Evolutionary conservation across 1,140 invertebrate genomes (phyloP).

Genomic region (Hyles euphorbiae): DNA sequence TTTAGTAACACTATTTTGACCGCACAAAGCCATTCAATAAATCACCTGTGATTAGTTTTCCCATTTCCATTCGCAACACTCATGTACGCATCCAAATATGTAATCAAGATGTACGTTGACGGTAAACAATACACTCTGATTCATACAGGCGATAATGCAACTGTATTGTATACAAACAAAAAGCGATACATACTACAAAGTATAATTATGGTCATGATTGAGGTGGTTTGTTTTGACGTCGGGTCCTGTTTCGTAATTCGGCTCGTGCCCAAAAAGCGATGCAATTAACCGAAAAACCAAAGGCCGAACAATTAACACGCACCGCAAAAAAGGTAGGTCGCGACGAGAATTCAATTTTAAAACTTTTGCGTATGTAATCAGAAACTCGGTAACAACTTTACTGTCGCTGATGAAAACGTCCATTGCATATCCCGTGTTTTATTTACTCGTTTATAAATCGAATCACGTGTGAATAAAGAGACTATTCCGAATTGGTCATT

Average conservation of each 20-base stretch:
- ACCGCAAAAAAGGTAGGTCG: slow-evolving; percentile 14
- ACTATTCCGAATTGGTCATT: too few species aligned
- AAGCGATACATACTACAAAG: background rate
- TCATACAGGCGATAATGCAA: slow-evolving; percentile 50
- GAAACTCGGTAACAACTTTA: slow-evolving; percentile 10
- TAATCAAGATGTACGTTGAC: slow-evolving; percentile 32
- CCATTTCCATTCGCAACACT: slow-evolving; percentile 31
- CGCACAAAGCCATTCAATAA: too few species aligned
- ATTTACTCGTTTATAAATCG: too few species aligned
- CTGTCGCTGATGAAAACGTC: background rate
- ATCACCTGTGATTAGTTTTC: slow-evolving; percentile 22
- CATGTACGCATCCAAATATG: slow-evolving; percentile 37
- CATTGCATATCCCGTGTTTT: background rate
- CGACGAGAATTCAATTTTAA: slow-evolving; percentile 27
- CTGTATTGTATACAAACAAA: slow-evolving; percentile 40
- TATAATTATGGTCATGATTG: slow-evolving; percentile 1
- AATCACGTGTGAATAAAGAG: too few species aligned
- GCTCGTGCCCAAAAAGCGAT: slow-evolving; percentile 10
- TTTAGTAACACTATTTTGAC: too few species aligned
- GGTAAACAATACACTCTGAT: slow-evolving; percentile 51
- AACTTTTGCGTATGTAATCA: slow-evolving; percentile 21
- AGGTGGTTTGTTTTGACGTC: background rate
- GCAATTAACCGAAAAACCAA: slow-evolving; percentile 26
- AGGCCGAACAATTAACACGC: slow-evolving; percentile 18
- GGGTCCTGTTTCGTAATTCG: slow-evolving; percentile 14